These are phyloP conservation scores for Limenitis camilla DNA, from an alignment of 2,888 invertebrate genomes.

Conservation along the genomic window DNA sequence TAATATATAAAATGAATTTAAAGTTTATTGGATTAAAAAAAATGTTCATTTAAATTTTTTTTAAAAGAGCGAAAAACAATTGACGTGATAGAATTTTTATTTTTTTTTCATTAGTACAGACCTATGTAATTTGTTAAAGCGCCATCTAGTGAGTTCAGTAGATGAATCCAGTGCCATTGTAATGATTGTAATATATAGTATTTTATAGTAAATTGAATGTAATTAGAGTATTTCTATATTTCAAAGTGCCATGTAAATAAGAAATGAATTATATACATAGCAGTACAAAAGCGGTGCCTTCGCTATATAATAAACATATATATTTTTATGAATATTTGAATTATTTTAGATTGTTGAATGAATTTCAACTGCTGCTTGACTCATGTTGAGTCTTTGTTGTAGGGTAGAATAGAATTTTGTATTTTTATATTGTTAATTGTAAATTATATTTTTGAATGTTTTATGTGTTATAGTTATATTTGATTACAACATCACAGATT, in stretches of 20 bases:
- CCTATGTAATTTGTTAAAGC: not conserved
- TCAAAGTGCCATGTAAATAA: slow-evolving; percentile 68
- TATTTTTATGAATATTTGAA: slow-evolving; percentile 29
- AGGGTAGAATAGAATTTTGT: slow-evolving; percentile 23
- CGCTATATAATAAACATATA: slow-evolving; percentile 21
- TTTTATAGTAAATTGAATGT: slow-evolving; percentile 1
- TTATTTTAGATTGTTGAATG: slow-evolving; percentile 45
- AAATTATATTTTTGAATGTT: slow-evolving; percentile 1
- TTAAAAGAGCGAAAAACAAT: too few species aligned
- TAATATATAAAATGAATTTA: too few species aligned
- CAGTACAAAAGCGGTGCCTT: slow-evolving; percentile 52
- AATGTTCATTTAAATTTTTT: too few species aligned
- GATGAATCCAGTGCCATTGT: slow-evolving; percentile 47
- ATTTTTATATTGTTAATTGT: slow-evolving; percentile 28
- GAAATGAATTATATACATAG: slow-evolving; percentile 34
- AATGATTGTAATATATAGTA: slow-evolving; percentile 34
- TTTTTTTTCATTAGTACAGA: not conserved
- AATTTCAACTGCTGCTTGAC: slow-evolving; percentile 49
- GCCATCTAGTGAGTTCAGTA: slow-evolving; percentile 15
- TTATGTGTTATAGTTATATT: not conserved
- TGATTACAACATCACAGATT: too few species aligned
- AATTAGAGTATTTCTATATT: slow-evolving; percentile 27
- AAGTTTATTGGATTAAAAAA: too few species aligned
- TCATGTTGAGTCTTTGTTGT: slow-evolving; percentile 60
- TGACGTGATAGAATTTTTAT: too few species aligned